A percentile compares a stretch with the other conserved stretches of the same genome.
These are phyloP conservation scores for Holcopasites calliopsidis DNA, from an alignment of 1,140 invertebrate genomes.

Conservation along the genomic window DNA sequence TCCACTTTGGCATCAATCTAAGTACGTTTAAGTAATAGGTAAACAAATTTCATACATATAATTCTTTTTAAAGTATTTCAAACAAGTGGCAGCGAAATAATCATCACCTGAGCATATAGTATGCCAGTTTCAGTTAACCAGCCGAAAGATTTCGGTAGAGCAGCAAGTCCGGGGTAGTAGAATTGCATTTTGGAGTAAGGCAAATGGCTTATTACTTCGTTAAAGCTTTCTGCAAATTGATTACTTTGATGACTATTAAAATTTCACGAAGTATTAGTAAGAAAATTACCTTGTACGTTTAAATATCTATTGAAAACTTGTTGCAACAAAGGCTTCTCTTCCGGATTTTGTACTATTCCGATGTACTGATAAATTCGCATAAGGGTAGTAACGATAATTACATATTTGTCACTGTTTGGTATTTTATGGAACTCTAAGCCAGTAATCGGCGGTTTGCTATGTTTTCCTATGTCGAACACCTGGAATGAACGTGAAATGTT, in stretches of 20 bases:
- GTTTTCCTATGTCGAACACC: slow-evolving; percentile 92
- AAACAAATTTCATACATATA: slow-evolving; percentile 7
- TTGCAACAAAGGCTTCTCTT: slow-evolving; percentile 90
- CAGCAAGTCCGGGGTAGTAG: slow-evolving; percentile 84
- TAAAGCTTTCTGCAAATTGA: slow-evolving; percentile 81
- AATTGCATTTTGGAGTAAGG: slow-evolving; percentile 91
- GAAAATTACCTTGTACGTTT: slow-evolving; percentile 83
- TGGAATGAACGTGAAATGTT: slow-evolving; percentile 70
- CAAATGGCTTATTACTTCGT: slow-evolving; percentile 87
- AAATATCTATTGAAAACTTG: slow-evolving; percentile 92
- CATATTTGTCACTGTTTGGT: slow-evolving; percentile 85
- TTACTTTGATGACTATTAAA: not conserved
- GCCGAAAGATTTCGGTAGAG: slow-evolving; percentile 88
- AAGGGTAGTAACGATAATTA: slow-evolving; percentile 91
- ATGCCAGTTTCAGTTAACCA: slow-evolving; percentile 92
- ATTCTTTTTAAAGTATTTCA: slow-evolving; percentile 54
- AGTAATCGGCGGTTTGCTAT: slow-evolving; percentile 87
- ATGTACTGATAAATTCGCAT: slow-evolving; percentile 92
- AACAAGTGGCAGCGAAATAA: slow-evolving; percentile 69
- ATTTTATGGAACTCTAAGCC: slow-evolving; percentile 91
- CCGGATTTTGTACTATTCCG: slow-evolving; percentile 84
- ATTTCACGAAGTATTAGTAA: not conserved
- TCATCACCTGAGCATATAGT: slow-evolving; percentile 84
- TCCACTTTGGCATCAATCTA: slow-evolving; percentile 81
- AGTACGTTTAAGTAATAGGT: slow-evolving; percentile 58